Evolutionary conservation across 2,888 invertebrate genomes (phyloP).

Genomic region (Gnatocerus cornutus): DNA sequence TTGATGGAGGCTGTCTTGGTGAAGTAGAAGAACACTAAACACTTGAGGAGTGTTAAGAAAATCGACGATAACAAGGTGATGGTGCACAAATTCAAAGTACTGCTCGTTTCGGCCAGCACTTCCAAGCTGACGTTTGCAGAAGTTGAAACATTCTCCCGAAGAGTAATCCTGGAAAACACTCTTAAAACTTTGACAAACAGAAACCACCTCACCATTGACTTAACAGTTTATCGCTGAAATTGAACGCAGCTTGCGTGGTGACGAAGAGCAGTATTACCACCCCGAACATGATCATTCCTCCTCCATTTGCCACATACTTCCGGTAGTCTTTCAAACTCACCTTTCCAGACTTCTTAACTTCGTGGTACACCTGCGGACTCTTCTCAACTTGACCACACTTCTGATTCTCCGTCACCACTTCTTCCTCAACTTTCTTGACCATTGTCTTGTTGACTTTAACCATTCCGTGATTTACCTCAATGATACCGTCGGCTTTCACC

Average conservation of each 20-base stretch:
- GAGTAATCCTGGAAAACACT: constrained; percentile 7
- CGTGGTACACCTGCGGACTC: constrained; percentile 33
- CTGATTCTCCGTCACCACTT: constrained; percentile 51
- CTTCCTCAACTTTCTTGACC: neutral
- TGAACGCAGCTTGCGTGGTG: constrained; percentile 49
- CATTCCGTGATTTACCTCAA: neutral
- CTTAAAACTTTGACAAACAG: neutral
- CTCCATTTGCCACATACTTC: constrained; percentile 57
- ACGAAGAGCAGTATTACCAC: constrained; percentile 54
- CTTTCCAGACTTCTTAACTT: constrained; percentile 56
- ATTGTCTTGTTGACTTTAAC: neutral
- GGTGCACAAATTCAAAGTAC: neutral
- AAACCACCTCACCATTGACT: constrained; percentile 29
- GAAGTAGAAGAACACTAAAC: neutral
- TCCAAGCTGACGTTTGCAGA: neutral
- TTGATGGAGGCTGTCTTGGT: constrained; percentile 21
- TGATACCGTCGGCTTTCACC: neutral
- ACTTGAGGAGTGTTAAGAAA: neutral
- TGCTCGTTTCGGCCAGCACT: neutral
- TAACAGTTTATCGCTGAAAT: constrained; percentile 35
- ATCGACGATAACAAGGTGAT: neutral
- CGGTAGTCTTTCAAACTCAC: constrained; percentile 56
- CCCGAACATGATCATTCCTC: constrained; percentile 51
- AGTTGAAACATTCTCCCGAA: constrained; percentile 2
- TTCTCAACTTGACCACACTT: constrained; percentile 72